Evolutionary conservation across 2,113 vertebrate genomes (phyloP).

Genomic region (Steatornis caripensis): DNA sequence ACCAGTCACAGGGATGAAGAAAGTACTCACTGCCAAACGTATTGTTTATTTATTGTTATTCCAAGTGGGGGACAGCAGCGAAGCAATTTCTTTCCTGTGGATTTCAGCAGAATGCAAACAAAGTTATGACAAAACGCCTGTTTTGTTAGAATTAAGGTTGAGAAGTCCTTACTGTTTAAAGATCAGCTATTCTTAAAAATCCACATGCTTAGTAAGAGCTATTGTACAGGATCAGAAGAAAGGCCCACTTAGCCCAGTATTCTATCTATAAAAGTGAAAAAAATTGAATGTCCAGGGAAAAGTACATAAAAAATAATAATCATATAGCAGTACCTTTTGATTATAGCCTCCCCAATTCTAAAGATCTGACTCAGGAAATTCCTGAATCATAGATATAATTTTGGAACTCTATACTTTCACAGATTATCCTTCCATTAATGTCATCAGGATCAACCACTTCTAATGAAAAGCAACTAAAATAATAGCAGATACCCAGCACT

Average conservation of each 20-base stretch:
- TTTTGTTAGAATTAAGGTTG: not conserved
- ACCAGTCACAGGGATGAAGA: not conserved
- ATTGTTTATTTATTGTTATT: not conserved
- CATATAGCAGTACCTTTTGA: not conserved
- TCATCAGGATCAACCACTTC: not conserved
- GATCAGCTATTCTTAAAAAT: not conserved
- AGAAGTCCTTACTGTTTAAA: not conserved
- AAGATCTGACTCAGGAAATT: not conserved
- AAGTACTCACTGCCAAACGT: not conserved
- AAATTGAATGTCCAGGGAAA: not conserved
- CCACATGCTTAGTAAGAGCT: not conserved
- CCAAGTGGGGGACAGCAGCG: not conserved
- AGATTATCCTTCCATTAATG: not conserved
- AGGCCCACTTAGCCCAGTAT: not conserved
- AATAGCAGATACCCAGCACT: not conserved
- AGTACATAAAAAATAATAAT: not conserved
- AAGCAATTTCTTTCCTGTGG: not conserved
- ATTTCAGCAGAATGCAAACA: conserved; percentile 1
- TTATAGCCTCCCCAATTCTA: not conserved
- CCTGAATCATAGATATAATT: not conserved
- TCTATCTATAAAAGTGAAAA: not conserved
- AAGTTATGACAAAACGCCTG: not conserved
- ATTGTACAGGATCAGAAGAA: not conserved
- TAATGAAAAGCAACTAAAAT: not conserved
- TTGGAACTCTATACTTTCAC: not conserved